Evolutionary conservation across 2,797 vertebrate genomes (phyloP), one percentile per base, ranked within the genome.

Genomic region (Nasua narica): DNA sequence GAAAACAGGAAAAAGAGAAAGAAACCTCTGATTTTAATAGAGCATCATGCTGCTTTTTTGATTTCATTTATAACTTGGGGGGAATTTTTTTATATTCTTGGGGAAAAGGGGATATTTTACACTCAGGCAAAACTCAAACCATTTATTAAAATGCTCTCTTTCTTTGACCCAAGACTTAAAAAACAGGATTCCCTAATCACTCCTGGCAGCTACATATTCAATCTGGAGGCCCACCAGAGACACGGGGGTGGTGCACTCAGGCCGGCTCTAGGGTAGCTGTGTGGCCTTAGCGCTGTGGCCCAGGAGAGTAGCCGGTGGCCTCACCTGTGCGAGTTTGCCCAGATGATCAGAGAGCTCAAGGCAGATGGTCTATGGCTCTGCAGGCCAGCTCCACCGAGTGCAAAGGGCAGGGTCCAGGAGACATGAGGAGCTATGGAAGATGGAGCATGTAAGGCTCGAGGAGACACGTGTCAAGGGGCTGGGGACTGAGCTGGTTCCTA

Each of bases 1-100:
- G 84, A 76, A 94, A 94, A 94, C 10, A 94, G 32, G 27, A 21
- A 84, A 91, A 92, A 93, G 78, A 77, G n/a, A 94, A 70, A 97
- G 62, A 90, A 91, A 81, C 3, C 81, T 90, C 4, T 37, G 37
- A 84, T 76, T 90, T 91, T 62, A 90, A 84, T 19, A 94, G 3
- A 56, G 18, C 37, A 70, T 62, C 60, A 32, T 74, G 18, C 32
- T 92, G 50, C 15, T 77, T 95, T 96, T 52, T 65, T 16, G 69
- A 85, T 69, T 86, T 90, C 56, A 93, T 76, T 82, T 81, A 58
- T 50, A 93, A 90, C 11, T 83, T 76, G 32, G 58, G 58, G n/a
- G 27, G 23, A 85, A 72, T 50, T 70, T 84, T 87, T 48, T 70
- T 67, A 7, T 77, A 90, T 95, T 97, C 56, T 74, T 95, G 23